A percentile compares a stretch with the other conserved stretches of the same genome.
These are phyloP conservation scores for Amazona vittata DNA, from an alignment of 2,113 vertebrate species.

Conservation along the genomic window DNA sequence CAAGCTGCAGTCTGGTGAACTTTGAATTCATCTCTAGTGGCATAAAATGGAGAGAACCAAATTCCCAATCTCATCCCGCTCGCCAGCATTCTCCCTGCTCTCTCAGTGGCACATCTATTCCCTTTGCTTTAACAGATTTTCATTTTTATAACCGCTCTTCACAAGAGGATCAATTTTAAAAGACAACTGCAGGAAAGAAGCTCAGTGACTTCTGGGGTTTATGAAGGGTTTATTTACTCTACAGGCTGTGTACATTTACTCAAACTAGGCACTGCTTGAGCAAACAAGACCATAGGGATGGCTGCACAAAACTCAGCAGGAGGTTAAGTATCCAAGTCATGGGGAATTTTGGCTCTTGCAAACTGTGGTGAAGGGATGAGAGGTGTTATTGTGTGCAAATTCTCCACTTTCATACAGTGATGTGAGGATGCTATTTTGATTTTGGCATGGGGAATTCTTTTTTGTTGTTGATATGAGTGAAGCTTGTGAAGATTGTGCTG, in stretches of 20 bases:
- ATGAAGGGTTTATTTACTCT: conserved; percentile 5
- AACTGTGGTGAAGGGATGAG: not conserved
- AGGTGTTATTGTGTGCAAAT: not conserved
- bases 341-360: not conserved
- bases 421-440: not conserved
- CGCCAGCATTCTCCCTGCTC: not conserved
- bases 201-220: not conserved
- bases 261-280: not conserved
- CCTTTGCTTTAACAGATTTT: not conserved
- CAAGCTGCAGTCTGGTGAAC: conserved; percentile 12
- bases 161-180: not conserved
- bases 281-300: not conserved
- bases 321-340: not conserved
- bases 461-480: not conserved
- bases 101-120: not conserved
- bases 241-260: not conserved
- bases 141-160: not conserved
- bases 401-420: not conserved
- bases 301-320: not conserved
- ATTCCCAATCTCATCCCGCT: not conserved
- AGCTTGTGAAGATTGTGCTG: not conserved
- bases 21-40: not conserved
- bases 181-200: not conserved
- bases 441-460: not conserved
- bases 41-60: not conserved